Base-by-base conservation (phyloP, 30 jellyfish, hydroid and myxozoan species). In the Aurelia coerulea region DNA sequence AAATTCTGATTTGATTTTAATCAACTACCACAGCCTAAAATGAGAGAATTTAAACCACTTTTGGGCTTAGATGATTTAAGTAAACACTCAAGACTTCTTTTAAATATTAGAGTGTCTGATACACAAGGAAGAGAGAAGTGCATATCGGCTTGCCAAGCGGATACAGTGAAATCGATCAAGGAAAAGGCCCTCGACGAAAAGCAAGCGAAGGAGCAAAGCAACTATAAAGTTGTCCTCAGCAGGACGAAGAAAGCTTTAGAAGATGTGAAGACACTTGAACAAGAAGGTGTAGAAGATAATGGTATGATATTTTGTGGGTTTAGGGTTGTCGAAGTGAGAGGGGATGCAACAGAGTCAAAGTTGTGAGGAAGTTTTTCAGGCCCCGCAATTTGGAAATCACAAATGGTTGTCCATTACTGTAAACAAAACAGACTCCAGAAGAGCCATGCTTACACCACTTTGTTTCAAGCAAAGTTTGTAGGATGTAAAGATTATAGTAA, bases 31-130 rank as follows among this genome's bases (percentile, higher is more conserved):
- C 32, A 46, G 56, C 3, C 56, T 7, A 68, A 67, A 80, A 93
- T 93, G 98, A 80, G 98, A 67, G 98, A 93, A 65, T 88, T 93
- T 19, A 93, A 93, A 77, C 97, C 98, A 41, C 88, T 91, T 37
- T 76, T 93, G 14, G 97, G 97, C 23, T 91, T 93, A n/a, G 98
- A 93, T 50, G 96, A 93, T 56, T 35, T 93, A 49, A 93, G 63
- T 42, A 83, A 93, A 76, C 92, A 73, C 14, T 89, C 97, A 31
- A 87, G 96, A 76, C 85, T 83, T 66, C 91, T 76, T 76, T 37
- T 93, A 6, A 93, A 80, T 65, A 84, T 93, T 5, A 68, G 90
- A 33, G 94, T 88, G 32, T 79, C 92, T 46, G 92, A 88, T 64
- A 54, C 92, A 15, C 83, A 81, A 81, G 98, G 98, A 17, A 93